Base-by-base conservation (phyloP, 2,888 invertebrate genomes). In the Norana najaformis region DNA sequence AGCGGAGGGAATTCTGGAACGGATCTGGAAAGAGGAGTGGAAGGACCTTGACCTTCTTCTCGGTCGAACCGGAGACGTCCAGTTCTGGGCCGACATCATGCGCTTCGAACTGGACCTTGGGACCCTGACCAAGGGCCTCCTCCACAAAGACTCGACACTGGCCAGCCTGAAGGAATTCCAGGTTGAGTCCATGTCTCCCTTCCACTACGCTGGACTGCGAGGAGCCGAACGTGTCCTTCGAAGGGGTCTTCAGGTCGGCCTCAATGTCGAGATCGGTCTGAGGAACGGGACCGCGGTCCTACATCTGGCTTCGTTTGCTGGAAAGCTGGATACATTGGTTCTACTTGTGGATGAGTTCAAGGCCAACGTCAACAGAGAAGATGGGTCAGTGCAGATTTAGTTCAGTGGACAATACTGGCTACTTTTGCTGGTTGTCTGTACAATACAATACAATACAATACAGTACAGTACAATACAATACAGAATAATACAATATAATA, bases 231-330 rank as follows among this genome's bases (percentile, higher is more conserved):
- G 0, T 20, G 85, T 85, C 36, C 35, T 85, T 37, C 35, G 85
- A 37, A 85, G 36, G 37, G 85, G 36, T 3, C 36, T 85, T 23
- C 85, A 85, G 85, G 35, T 85, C 37, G 90, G 90, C 35, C 85
- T 91, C 5, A 90, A 90, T 82, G 90, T 91, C 16, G 91, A 91
- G 37, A 88, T 90, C 34, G 53, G 53, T 37, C 89, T 89, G 83
- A n/a, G 47, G 18, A 69, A 89, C 6, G 91, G 91, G 0, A 89
- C 89, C 18, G 91, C 91, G n/a, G 90, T 91, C 20, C 88, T 91
- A 30, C 91, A 91, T 88, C 82, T 91, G 53, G 91, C 91, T 35
- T 38, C 88, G 82, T 91, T 91, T 41, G 91, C 91, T 88, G 91
- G 91, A 11, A 88, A 90, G 41, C 34, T 36, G 20, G 90, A 89